Evolutionary conservation across 2,113 vertebrate genomes (phyloP).

Genomic region (Cygnus atratus): DNA sequence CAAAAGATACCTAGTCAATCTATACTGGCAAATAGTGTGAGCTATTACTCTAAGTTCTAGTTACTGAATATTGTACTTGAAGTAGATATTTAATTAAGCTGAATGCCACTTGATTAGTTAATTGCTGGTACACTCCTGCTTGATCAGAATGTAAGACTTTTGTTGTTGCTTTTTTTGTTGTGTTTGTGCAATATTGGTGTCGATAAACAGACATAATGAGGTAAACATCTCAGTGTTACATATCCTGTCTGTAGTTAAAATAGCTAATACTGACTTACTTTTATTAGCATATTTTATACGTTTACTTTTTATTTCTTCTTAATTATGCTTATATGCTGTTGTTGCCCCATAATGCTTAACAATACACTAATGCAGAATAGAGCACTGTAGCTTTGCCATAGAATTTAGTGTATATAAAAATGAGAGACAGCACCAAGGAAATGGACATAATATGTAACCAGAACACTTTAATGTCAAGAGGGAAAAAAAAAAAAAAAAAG

Average conservation of each 20-base stretch:
- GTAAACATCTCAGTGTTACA: background rate
- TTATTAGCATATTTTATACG: background rate
- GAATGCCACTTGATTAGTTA: background rate
- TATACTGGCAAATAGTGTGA: background rate
- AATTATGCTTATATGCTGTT: background rate
- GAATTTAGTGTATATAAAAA: background rate
- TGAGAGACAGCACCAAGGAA: background rate
- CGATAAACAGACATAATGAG: background rate
- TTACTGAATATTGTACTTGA: background rate
- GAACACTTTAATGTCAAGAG: background rate
- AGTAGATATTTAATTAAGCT: background rate
- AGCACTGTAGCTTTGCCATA: background rate
- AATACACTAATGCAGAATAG: background rate
- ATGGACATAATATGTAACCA: fast-evolving
- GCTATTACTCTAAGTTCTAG: background rate
- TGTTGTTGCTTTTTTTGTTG: background rate
- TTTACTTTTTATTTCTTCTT: background rate
- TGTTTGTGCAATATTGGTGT: background rate
- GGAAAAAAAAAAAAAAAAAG: background rate
- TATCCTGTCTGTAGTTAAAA: background rate
- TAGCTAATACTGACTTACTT: background rate
- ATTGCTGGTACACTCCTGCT: background rate
- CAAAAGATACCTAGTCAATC: background rate
- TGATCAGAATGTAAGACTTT: background rate
- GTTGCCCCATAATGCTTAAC: background rate